These are phyloP conservation scores for Petaurus breviceps DNA, from an alignment of 2,113 vertebrate genomes.

Conservation along the genomic window DNA sequence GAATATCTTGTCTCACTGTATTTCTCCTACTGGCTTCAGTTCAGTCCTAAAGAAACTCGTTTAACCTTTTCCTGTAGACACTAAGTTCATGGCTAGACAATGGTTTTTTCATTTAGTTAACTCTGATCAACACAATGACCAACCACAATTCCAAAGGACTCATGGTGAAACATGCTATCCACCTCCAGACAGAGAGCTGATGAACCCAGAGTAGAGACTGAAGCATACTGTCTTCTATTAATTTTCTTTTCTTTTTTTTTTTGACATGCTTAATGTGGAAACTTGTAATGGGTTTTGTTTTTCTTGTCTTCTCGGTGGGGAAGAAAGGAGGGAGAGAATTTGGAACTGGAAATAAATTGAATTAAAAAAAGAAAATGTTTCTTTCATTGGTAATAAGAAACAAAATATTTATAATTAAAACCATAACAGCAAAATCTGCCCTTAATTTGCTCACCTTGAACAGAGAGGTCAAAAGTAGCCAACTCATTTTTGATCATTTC, in stretches of 20 bases:
- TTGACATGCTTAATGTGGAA: background rate
- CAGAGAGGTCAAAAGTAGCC: constrained; percentile 97
- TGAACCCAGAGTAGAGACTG: background rate
- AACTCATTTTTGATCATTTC: constrained; percentile 99
- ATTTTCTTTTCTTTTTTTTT: background rate
- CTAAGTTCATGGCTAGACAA: constrained; percentile 20
- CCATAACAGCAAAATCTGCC: background rate
- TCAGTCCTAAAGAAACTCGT: constrained; percentile 25
- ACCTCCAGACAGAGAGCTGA: background rate
- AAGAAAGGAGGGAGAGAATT: background rate
- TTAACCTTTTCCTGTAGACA: background rate
- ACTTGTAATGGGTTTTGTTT: background rate
- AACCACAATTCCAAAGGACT: background rate
- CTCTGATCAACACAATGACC: background rate
- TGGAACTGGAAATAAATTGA: background rate
- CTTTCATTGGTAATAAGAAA: background rate
- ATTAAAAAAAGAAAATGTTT: background rate
- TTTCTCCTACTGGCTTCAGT: background rate
- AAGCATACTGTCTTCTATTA: background rate
- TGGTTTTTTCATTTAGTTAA: background rate
- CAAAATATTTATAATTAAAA: constrained; percentile 26
- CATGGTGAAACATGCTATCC: background rate
- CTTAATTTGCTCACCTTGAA: constrained; percentile 91
- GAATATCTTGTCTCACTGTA: background rate
- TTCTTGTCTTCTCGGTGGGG: background rate